These are phyloP conservation scores for Prochilodus magdalenae DNA, from an alignment of 2,113 vertebrate genomes.

Conservation along the genomic window DNA sequence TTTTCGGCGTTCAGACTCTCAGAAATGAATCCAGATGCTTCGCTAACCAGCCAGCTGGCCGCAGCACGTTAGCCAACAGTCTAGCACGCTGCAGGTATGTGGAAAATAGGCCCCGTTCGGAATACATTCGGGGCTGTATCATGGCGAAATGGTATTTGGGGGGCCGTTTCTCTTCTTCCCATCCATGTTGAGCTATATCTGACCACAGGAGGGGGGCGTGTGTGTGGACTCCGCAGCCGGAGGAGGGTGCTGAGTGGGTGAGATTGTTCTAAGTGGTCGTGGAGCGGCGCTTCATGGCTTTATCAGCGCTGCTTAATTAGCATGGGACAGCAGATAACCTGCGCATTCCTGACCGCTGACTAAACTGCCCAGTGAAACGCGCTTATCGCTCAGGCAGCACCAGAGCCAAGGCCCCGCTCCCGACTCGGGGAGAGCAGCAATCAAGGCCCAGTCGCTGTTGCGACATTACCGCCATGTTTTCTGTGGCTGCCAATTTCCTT, in stretches of 20 bases:
- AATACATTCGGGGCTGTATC: neutral
- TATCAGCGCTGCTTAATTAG: conserved; percentile 57
- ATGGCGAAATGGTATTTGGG: neutral
- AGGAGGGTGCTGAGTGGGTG: conserved; percentile 34
- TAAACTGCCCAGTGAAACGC: conserved; percentile 25
- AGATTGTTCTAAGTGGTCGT: conserved; percentile 51
- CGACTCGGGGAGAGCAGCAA: too few relatives aligned
- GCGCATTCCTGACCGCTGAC: conserved; percentile 54
- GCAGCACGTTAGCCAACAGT: neutral
- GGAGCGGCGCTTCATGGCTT: conserved; percentile 50
- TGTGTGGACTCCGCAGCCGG: neutral
- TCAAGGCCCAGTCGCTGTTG: too few relatives aligned
- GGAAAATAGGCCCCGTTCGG: conserved; percentile 20
- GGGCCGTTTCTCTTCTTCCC: neutral
- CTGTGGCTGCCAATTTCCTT: too few relatives aligned
- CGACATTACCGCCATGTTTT: too few relatives aligned
- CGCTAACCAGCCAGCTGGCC: neutral
- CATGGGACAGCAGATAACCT: conserved; percentile 49
- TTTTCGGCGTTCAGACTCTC: neutral
- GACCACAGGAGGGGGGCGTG: neutral
- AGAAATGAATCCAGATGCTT: conserved; percentile 6
- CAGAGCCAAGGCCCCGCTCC: too few relatives aligned
- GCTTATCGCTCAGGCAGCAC: neutral
- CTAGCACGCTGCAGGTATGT: conserved; percentile 37
- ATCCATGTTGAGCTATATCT: neutral